Conservation (phyloP, 2,888 invertebrate genomes). For the Limnephilus lunatus region DNA sequence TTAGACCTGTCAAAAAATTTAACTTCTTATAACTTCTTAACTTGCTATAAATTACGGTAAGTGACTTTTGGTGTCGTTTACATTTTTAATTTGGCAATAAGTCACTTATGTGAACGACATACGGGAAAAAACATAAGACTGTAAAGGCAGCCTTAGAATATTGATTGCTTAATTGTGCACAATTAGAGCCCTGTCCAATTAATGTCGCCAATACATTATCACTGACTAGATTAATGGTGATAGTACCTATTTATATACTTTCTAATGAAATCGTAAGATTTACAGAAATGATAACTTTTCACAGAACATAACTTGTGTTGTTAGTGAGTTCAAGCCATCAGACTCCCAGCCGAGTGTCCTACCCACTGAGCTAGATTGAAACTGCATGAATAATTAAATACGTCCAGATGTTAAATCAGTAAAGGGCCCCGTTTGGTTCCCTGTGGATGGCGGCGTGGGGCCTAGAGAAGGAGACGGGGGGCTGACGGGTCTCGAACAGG, state of each 20-base stretch:
- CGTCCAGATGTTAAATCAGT: neutral
- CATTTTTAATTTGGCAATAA: too few species aligned
- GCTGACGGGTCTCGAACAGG: conserved; percentile 44
- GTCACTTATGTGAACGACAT: too few species aligned
- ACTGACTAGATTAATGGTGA: neutral
- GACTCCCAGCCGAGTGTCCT: neutral
- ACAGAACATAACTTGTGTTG: neutral
- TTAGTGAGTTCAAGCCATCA: neutral
- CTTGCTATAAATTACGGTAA: too few species aligned
- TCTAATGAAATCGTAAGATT: neutral
- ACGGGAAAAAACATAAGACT: too few species aligned
- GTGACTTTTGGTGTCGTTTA: too few species aligned
- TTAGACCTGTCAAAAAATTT: too few species aligned
- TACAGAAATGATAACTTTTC: neutral
- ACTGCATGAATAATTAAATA: neutral
- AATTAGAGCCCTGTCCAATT: neutral
- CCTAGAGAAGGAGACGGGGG: conserved; percentile 52
- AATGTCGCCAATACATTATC: neutral
- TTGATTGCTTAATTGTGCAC: neutral
- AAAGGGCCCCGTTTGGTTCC: conserved; percentile 42
- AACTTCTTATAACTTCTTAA: too few species aligned
- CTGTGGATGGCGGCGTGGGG: conserved; percentile 58
- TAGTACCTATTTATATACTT: neutral
- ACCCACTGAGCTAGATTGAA: neutral
- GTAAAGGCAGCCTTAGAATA: neutral